Evolutionary conservation across 2,797 vertebrate species (phyloP).

Genomic region (Tenualosa thibaudeaui): DNA sequence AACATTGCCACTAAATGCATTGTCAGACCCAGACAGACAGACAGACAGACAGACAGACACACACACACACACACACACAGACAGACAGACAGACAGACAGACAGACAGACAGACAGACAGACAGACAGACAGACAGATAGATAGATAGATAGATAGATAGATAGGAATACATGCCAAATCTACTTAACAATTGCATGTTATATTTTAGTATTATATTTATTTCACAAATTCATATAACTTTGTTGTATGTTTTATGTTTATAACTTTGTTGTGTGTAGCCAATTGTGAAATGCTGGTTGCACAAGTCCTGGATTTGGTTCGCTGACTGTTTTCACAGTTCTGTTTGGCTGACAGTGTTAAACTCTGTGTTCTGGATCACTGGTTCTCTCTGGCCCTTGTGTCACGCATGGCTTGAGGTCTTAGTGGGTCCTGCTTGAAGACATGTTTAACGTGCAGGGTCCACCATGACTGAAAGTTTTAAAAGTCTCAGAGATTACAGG

Average conservation of each 20-base stretch:
- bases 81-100: background rate
- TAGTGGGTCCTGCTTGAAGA: background rate
- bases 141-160: background rate
- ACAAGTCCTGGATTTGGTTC: background rate
- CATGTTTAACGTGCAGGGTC: slow-evolving; percentile 43
- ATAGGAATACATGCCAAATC: background rate
- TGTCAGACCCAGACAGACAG: background rate
- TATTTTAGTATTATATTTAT: background rate
- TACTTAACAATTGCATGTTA: no score
- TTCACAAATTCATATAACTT: background rate
- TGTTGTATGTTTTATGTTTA: background rate
- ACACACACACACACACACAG: background rate
- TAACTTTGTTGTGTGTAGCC: no score
- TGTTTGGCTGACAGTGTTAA: slow-evolving; percentile 39
- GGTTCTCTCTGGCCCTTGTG: background rate
- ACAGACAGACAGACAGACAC: background rate
- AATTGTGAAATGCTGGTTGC: background rate
- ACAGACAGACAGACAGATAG: background rate
- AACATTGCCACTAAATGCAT: no score
- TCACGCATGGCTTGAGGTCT: background rate
- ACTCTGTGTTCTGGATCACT: slow-evolving; percentile 29
- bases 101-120: background rate
- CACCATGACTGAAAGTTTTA: slow-evolving; percentile 32
- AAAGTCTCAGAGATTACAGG: background rate
- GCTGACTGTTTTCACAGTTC: slow-evolving; percentile 35